A percentile compares a stretch with the other conserved stretches of the same genome.
phyloP scores from a whole-genome alignment of 2,888 invertebrate genomes.

The Lysandra bellargus region DNA sequence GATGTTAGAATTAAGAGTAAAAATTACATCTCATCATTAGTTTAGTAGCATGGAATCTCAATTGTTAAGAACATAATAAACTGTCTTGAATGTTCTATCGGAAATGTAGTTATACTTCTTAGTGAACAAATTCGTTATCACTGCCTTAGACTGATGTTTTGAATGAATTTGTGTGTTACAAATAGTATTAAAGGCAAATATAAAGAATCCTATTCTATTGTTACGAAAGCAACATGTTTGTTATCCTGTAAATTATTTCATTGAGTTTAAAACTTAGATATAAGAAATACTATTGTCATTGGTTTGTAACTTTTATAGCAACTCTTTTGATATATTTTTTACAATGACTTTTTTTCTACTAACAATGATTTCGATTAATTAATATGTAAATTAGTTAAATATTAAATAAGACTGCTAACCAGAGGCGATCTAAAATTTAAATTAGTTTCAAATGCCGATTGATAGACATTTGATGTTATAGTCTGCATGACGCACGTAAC shows the following conservation, averaged over 20 bases:
- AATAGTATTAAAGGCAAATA: conserved; percentile 64
- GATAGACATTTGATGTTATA: background rate
- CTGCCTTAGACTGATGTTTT: conserved; percentile 79
- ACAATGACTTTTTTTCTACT: conserved; percentile 9
- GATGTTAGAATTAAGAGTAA: conserved; percentile 22
- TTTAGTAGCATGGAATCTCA: conserved; percentile 21
- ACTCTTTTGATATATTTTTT: conserved; percentile 32
- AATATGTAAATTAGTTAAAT: conserved; percentile 43
- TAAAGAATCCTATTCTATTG: conserved; percentile 65
- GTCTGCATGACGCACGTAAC: background rate
- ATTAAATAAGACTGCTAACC: conserved; percentile 3
- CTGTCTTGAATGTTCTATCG: background rate
- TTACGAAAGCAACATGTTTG: conserved; percentile 65
- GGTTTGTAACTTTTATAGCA: conserved; percentile 62
- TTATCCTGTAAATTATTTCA: conserved; percentile 74
- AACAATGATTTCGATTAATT: conserved; percentile 51
- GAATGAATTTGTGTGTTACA: conserved; percentile 64
- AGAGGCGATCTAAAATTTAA: background rate
- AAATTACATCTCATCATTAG: conserved; percentile 2
- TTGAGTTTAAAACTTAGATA: conserved; percentile 60
- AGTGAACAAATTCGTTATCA: conserved; percentile 66
- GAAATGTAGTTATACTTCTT: conserved; percentile 34
- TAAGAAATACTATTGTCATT: conserved; percentile 53
- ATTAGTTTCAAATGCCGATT: background rate
- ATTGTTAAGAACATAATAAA: background rate